Percentiles rank a stretch among this genome's conserved stretches.
These are phyloP conservation scores for Phrynocephalus guinanensis DNA, from an alignment of 2,797 vertebrate species.

Conservation along the genomic window DNA sequence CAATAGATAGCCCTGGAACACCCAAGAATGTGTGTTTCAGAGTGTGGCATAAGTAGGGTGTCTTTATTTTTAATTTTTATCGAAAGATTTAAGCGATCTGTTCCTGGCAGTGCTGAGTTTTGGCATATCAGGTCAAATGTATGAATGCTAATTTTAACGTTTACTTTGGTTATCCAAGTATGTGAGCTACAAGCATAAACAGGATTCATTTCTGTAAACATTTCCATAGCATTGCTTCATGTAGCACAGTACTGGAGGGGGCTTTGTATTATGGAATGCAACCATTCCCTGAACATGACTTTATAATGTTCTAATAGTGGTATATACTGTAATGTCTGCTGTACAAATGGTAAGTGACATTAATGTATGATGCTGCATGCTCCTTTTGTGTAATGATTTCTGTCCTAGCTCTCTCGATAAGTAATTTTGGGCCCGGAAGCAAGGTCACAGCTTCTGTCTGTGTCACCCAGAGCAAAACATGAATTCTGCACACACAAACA, in stretches of 20 bases:
- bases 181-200: constrained; percentile 35
- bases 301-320: constrained; percentile 17
- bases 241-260: constrained; percentile 25
- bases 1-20: neutral
- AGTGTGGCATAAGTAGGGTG: neutral
- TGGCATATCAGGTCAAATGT: neutral
- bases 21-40: neutral
- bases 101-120: neutral
- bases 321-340: constrained; percentile 39
- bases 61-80: neutral
- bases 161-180: constrained; percentile 26
- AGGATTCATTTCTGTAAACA: constrained; percentile 48
- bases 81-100: neutral
- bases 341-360: neutral
- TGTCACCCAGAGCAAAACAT: too few species aligned
- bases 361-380: neutral
- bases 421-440: neutral
- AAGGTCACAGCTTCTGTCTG: too few species aligned
- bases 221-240: constrained; percentile 57
- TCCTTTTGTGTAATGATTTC: constrained; percentile 17
- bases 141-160: constrained; percentile 29
- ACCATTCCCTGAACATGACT: constrained; percentile 10
- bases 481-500: too few species aligned
- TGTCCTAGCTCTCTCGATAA: neutral
- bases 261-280: constrained; percentile 24